These are phyloP conservation scores for Potamarius usumacintae DNA, from an alignment of 2,113 vertebrate genomes.

Conservation along the genomic window DNA sequence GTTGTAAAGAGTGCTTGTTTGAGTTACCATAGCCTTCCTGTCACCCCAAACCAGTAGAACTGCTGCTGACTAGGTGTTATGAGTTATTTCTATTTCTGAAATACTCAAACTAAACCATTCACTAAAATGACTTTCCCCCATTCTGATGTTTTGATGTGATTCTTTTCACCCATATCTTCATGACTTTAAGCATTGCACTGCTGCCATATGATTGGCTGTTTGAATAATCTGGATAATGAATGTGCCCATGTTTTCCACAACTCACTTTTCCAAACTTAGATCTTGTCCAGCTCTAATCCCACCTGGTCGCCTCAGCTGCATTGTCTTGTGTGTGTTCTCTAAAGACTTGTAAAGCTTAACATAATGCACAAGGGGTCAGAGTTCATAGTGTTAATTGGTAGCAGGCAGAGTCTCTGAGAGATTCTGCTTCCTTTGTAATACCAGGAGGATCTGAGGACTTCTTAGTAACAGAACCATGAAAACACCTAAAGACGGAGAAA, in stretches of 20 bases:
- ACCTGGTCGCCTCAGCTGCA: not conserved
- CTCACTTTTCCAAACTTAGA: slow-evolving; percentile 22
- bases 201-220: not conserved
- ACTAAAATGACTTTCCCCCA: not conserved
- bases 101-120: not conserved
- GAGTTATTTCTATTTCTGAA: not conserved
- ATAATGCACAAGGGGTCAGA: slow-evolving; percentile 47
- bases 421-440: slow-evolving; percentile 40
- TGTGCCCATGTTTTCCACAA: not conserved
- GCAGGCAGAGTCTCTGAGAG: slow-evolving; percentile 34
- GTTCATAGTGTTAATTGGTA: slow-evolving; percentile 59
- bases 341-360: slow-evolving; percentile 48
- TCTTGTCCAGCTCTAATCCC: slow-evolving; percentile 27
- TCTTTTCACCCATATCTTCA: not conserved
- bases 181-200: not conserved
- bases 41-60: too few species aligned
- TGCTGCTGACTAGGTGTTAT: too few species aligned
- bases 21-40: not conserved
- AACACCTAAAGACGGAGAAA: slow-evolving; percentile 15
- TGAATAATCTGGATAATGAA: not conserved
- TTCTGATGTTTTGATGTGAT: not conserved
- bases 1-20: not conserved
- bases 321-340: slow-evolving; percentile 40
- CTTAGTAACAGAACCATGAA: slow-evolving; percentile 22
- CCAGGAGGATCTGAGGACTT: slow-evolving; percentile 31